These are phyloP conservation scores for Struthidea cinerea DNA, from an alignment of 2,113 vertebrate genomes.

Conservation along the genomic window DNA sequence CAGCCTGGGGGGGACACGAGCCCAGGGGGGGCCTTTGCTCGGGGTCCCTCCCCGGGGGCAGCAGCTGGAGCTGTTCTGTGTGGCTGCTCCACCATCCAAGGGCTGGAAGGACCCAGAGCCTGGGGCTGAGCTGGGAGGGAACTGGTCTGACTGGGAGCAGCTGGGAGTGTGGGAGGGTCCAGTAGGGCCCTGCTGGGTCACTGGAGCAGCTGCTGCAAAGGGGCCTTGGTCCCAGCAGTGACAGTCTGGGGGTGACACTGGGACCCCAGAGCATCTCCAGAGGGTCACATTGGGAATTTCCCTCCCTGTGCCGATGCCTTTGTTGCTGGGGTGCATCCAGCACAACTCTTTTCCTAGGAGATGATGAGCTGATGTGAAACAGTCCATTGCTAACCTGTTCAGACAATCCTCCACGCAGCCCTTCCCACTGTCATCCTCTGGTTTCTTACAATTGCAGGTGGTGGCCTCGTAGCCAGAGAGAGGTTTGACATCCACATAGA, in stretches of 20 bases:
- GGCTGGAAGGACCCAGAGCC: background rate
- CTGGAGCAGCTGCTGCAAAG: too few relatives aligned
- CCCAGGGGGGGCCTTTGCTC: background rate
- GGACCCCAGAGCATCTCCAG: background rate
- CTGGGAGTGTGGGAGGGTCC: background rate
- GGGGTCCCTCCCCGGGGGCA: background rate
- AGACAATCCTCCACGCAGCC: slow-evolving; percentile 94
- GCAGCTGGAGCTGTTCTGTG: background rate
- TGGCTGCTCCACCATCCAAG: background rate
- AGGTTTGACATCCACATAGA: slow-evolving; percentile 95
- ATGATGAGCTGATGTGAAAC: background rate
- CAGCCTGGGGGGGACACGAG: background rate
- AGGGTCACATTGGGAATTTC: background rate
- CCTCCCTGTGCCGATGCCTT: background rate
- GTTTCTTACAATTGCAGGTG: slow-evolving; percentile 90
- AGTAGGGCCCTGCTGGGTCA: background rate
- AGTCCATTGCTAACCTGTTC: slow-evolving; percentile 80
- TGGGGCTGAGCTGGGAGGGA: background rate
- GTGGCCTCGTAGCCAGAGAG: slow-evolving; percentile 96
- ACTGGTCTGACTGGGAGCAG: background rate
- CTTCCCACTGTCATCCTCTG: slow-evolving; percentile 75
- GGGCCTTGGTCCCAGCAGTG: background rate
- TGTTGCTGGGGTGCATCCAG: background rate
- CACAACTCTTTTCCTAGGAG: background rate
- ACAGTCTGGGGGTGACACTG: background rate